Percentiles rank a stretch among this genome's conserved stretches.
Evolutionary conservation across 2,113 vertebrate genomes (phyloP).

Genomic region (Phrynosoma platyrhinos): DNA sequence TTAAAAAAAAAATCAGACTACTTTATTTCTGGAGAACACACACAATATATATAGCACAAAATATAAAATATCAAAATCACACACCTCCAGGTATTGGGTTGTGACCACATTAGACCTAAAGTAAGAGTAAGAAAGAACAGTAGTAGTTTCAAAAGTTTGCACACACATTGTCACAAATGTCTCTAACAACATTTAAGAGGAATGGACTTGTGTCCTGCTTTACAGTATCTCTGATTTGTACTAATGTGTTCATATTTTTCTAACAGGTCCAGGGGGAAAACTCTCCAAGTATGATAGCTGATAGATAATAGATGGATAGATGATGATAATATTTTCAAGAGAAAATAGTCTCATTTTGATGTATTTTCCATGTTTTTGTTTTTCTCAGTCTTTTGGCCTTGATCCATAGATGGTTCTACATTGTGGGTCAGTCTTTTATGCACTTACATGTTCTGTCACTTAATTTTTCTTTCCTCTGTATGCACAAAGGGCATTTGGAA

Average conservation of each 20-base stretch:
- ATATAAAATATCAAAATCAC: neutral
- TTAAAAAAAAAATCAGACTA: neutral
- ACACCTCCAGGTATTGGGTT: neutral
- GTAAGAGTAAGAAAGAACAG: neutral
- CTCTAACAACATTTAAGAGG: neutral
- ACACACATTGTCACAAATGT: neutral
- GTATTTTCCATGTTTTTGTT: neutral
- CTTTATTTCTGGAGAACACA: neutral
- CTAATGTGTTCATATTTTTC: neutral
- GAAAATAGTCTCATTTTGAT: neutral
- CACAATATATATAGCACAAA: neutral
- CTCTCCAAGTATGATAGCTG: neutral
- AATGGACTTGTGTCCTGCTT: neutral
- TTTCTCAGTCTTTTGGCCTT: neutral
- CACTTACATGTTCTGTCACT: neutral
- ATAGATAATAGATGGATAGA: neutral
- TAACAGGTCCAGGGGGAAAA: neutral
- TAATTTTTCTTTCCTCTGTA: constrained; percentile 12
- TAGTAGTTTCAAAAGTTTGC: neutral
- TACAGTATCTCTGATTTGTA: neutral
- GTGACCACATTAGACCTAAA: neutral
- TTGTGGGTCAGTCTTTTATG: neutral
- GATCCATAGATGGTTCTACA: neutral
- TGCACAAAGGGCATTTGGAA: constrained; percentile 55
- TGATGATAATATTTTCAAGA: neutral